These are phyloP conservation scores for Saguinus midas DNA, from an alignment of 2,113 vertebrate genomes.

Conservation along the genomic window DNA sequence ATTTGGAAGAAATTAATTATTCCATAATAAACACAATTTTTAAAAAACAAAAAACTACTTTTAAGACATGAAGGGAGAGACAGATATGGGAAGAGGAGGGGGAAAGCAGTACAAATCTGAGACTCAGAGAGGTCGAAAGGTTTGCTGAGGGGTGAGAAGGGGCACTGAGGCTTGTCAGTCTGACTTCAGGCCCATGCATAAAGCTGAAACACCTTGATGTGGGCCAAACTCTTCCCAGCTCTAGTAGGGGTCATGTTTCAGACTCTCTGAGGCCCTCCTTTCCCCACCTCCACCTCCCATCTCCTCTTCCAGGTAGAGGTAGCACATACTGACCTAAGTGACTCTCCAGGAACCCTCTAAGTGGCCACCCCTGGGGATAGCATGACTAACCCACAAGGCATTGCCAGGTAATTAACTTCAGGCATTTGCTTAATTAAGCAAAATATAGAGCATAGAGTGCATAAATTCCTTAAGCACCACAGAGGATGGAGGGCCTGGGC, in stretches of 20 bases:
- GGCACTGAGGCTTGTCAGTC: too few relatives aligned
- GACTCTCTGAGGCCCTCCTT: not conserved
- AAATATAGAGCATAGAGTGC: not conserved
- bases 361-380: not conserved
- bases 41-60: not conserved
- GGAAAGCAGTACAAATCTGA: not conserved
- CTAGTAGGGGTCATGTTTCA: not conserved
- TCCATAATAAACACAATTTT: not conserved
- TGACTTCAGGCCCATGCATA: not conserved
- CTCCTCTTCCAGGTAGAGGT: not conserved
- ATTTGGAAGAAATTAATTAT: not conserved
- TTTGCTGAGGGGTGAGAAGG: too few relatives aligned
- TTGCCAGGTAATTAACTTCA: not conserved
- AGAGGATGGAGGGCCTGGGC: too few relatives aligned
- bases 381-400: not conserved
- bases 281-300: not conserved
- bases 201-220: not conserved
- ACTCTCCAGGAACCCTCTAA: not conserved
- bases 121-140: not conserved
- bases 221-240: not conserved
- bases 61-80: not conserved
- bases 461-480: not conserved
- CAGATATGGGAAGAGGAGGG: too few relatives aligned
- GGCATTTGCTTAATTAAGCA: not conserved
- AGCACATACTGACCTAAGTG: not conserved